phyloP scores from a whole-genome alignment of 1,140 invertebrate genomes.

The Zophobas atratus region DNA sequence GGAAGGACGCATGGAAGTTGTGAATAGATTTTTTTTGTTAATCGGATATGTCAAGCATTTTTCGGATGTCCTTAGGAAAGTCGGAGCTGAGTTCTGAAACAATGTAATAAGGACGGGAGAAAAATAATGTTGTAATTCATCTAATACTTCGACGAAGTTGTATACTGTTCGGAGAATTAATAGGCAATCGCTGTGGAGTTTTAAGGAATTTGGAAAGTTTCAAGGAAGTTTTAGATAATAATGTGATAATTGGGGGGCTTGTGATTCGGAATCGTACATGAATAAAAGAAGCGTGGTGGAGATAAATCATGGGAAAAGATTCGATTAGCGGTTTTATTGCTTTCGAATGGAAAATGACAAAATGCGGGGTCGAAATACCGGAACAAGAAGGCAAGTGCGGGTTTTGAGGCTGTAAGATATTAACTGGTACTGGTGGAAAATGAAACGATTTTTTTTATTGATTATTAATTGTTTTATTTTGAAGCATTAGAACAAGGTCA shows the following conservation, averaged over 20 bases:
- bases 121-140: constrained; percentile 37
- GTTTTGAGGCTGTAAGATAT: too few relatives aligned
- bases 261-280: not conserved
- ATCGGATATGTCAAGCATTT: not conserved
- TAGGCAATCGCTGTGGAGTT: constrained; percentile 16
- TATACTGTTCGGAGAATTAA: constrained; percentile 24
- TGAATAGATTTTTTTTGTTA: not conserved
- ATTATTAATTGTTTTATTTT: too few relatives aligned
- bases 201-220: constrained; percentile 23
- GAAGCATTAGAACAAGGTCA: too few relatives aligned
- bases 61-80: not conserved
- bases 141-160: constrained; percentile 10
- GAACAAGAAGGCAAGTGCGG: too few relatives aligned
- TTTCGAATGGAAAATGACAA: too few relatives aligned
- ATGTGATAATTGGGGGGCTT: constrained; percentile 12
- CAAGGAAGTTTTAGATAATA: constrained; percentile 20
- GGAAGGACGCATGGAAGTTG: not conserved
- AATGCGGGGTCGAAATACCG: too few relatives aligned
- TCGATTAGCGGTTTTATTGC: not conserved
- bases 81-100: constrained; percentile 3
- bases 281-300: not conserved
- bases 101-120: constrained; percentile 1
- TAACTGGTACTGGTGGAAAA: too few relatives aligned
- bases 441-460: too few relatives aligned
- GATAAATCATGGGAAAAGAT: not conserved